Evolutionary conservation across 2,888 invertebrate genomes (phyloP), one percentile per base, ranked within the genome.

Genomic region (Acrocera orbiculus): DNA sequence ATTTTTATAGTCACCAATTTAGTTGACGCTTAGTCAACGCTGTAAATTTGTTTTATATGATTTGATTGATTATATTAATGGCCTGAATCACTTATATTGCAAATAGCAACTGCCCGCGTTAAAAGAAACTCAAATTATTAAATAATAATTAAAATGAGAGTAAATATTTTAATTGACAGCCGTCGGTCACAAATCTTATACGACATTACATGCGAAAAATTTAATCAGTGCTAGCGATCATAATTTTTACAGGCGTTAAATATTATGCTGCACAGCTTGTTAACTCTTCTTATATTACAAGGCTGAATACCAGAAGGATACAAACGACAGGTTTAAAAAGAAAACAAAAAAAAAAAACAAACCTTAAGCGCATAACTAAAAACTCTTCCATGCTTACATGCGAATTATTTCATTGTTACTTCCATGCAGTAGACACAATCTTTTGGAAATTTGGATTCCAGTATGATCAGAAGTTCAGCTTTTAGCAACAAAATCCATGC

Each of bases 161-260:
- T n/a, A n/a, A n/a, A n/a, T n/a, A n/a, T n/a, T n/a, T n/a, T n/a
- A n/a, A n/a, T n/a, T n/a, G n/a, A n/a, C n/a, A n/a, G n/a, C n/a
- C n/a, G n/a, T n/a, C n/a, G n/a, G n/a, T n/a, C n/a, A n/a, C n/a
- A n/a, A n/a, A n/a, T n/a, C n/a, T n/a, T n/a, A n/a, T n/a, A n/a
- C 46, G 47, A 45, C 46, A 44, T 46, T 44, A 44, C 47, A 47
- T 46, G 46, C 45, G 40, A 45, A 44, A 44, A 42, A 39, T 42
- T 40, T 46, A 47, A 51, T 51, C 51, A 44, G 44, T 49, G 46
- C 42, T 44, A 43, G 47, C 48, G 48, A 50, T 51, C 51, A 48
- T 49, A 50, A 51, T 50, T 51, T 51, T 49, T 49, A 49, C 48
- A 50, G 50, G 50, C 51, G 50, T 51, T 50, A 50, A 51, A 51